Evolutionary conservation across 37 sponge, comb jelly and placozoan genomes (phyloP), one percentile per base, ranked within the genome.

Genomic region (Beroe ovata): DNA sequence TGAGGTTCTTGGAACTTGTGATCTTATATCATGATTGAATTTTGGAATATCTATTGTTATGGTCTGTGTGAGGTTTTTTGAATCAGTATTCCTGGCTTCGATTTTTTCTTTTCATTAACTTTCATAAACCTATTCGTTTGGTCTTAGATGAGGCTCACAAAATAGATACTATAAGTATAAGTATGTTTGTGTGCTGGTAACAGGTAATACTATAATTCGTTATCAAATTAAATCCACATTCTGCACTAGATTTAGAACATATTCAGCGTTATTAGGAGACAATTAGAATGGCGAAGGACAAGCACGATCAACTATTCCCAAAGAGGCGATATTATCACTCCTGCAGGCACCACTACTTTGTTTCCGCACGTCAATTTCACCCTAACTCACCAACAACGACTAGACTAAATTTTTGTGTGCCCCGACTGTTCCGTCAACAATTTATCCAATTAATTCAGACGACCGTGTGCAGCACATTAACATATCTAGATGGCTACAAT

Each of bases 361-460:
- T 47, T 47, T 47, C 54, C 6, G 54, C 54, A 47, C 11, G 54
- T 47, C 54, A 47, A 47, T 47, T 47, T 47, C 54, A 47, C 54
- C 11, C 54, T 47, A 47, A 47, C 54, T 47, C 54, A 16, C 54
- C 54, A 16, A n/a, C n/a, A n/a, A 47, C 54, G 54, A 47, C 54
- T 47, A 47, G 54, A 47, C 54, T 47, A 47, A 47, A 47, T 47
- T 47, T 47, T 47, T 47, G 54, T 47, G 11, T 47, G 6, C 54
- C 54, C 11, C 54, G 54, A 47, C 54, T 47, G 6, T 47, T 47
- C 54, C 54, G 6, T 11, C 54, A 47, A 47, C 69, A 66, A 30
- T 66, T 66, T 66, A 66, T 66, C 69, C 69, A 66, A 66, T 66
- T 66, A 29, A 66, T 66, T 66, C 69, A 66, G 69, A 66, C 69